Conservation (phyloP, 2,888 invertebrate genomes). For the Erebia aethiops region DNA sequence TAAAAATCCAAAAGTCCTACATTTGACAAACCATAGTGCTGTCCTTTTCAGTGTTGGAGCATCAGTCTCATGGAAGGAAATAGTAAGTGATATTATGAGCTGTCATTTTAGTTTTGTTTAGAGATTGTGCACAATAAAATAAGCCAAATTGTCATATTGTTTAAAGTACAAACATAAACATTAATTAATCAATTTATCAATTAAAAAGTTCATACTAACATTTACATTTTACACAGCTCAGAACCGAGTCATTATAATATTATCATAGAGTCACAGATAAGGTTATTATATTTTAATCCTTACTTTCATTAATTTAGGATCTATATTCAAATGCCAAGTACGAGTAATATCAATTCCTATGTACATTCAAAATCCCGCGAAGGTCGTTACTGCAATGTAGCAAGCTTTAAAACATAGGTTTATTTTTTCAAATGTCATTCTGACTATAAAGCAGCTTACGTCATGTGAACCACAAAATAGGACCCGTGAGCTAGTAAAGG, state of each 20-base stretch:
- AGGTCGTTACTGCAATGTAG: constrained; percentile 31
- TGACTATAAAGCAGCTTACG: constrained; percentile 21
- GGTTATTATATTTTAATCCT: constrained; percentile 21
- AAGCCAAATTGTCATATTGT: background rate
- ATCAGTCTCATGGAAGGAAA: background rate
- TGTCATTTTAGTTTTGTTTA: too few species aligned
- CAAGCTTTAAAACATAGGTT: constrained; percentile 27
- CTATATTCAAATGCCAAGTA: constrained; percentile 10
- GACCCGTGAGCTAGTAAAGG: background rate
- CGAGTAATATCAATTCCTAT: constrained; percentile 27
- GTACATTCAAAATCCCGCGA: constrained; percentile 36
- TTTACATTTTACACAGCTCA: constrained; percentile 9
- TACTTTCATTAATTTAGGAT: constrained; percentile 19
- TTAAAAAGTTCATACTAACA: constrained; percentile 12
- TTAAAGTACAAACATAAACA: background rate
- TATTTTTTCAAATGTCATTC: constrained; percentile 37
- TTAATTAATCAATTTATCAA: constrained; percentile 16
- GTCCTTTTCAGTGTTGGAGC: too few species aligned
- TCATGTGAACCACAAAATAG: background rate
- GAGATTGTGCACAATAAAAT: background rate
- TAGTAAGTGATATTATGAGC: background rate
- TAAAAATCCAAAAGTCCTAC: too few species aligned
- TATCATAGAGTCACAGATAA: constrained; percentile 3
- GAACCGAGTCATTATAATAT: background rate
- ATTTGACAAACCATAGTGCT: too few species aligned